Percentiles rank a stretch among this genome's conserved stretches.
Conservation (phyloP, 2,797 vertebrate genomes). For the Dallia pectoralis region DNA sequence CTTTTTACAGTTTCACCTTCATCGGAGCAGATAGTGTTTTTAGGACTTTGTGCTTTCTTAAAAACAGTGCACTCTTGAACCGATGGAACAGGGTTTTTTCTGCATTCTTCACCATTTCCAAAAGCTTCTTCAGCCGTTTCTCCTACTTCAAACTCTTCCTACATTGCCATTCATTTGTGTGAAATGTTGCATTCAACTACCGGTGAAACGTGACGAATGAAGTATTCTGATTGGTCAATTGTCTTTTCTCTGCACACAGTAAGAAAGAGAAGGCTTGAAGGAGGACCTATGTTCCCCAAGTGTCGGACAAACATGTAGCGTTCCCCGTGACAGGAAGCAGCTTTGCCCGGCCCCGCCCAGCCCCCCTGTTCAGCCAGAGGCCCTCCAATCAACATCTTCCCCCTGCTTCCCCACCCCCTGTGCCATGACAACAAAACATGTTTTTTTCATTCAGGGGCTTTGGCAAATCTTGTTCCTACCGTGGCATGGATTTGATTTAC, state of each 20-base stretch:
- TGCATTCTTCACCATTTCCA: not conserved
- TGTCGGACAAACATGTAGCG: conserved; percentile 90
- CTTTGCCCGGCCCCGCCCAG: conserved; percentile 21
- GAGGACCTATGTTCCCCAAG: conserved; percentile 94
- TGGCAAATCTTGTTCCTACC: conserved; percentile 28
- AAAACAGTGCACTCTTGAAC: not conserved
- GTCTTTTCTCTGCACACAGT: conserved; percentile 72
- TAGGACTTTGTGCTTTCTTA: not conserved
- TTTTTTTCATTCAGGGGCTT: conserved; percentile 8
- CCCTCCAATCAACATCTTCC: conserved; percentile 7
- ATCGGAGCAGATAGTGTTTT: not conserved
- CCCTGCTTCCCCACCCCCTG: conserved; percentile 4
- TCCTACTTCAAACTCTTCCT: not conserved
- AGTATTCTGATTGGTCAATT: not conserved
- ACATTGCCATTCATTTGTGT: not conserved
- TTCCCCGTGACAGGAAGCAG: conserved; percentile 25
- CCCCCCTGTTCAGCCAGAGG: conserved; percentile 4
- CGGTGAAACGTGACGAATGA: too few species aligned
- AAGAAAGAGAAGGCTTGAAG: conserved; percentile 95
- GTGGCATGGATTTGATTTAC: conserved; percentile 21
- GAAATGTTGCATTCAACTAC: too few species aligned
- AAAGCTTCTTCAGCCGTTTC: not conserved
- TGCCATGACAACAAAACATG: not conserved
- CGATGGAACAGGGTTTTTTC: not conserved
- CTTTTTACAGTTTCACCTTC: not conserved